phyloP scores from a whole-genome alignment of 2,797 vertebrate species.

The Catharus ustulatus region DNA sequence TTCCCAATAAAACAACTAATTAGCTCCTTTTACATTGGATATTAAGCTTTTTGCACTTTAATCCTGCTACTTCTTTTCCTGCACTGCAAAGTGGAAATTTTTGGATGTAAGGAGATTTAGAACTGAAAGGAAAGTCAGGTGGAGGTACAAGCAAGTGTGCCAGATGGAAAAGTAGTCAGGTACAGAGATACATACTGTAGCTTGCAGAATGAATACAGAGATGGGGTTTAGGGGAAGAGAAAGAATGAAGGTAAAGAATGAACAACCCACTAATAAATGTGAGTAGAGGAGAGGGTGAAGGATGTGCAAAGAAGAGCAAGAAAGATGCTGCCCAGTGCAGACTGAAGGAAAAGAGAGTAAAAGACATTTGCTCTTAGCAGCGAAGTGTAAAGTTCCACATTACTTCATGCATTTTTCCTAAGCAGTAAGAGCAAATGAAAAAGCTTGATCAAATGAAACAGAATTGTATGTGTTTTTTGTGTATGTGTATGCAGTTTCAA shows the following conservation, averaged over 20 bases:
- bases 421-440: not conserved
- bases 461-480: not conserved
- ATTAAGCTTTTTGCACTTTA: not conserved
- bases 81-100: not conserved
- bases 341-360: not conserved
- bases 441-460: not conserved
- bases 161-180: not conserved
- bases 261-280: not conserved
- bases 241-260: not conserved
- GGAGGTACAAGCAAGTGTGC: not conserved
- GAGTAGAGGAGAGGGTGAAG: not conserved
- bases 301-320: not conserved
- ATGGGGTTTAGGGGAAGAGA: not conserved
- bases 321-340: not conserved
- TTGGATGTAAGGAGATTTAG: not conserved
- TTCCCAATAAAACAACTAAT: not conserved
- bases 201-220: not conserved
- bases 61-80: not conserved
- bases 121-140: not conserved
- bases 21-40: not conserved
- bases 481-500: not conserved
- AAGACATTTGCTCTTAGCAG: not conserved
- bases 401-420: not conserved
- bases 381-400: not conserved
- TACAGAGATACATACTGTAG: not conserved